Evolutionary conservation across 2,113 vertebrate species (phyloP), one percentile per base, ranked within the genome.

Genomic region (Falco punctatus): DNA sequence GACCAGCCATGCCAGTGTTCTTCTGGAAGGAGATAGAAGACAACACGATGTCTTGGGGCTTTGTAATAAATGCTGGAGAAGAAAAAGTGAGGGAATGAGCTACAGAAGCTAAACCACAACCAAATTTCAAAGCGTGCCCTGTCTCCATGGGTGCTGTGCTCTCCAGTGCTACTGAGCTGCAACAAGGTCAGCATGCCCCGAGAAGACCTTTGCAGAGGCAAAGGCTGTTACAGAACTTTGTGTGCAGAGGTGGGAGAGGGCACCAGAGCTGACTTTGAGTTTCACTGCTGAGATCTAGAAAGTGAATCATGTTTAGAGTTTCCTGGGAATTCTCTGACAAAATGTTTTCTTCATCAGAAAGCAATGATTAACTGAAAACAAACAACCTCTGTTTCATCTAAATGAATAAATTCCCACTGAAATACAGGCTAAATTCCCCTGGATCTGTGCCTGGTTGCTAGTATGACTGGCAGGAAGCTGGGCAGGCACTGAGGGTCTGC

Each of bases 321-420:
- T 65, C 18, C 82, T 77, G 71, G 80, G 71, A 88, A 70, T 93
- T 86, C 67, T 93, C 86, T 90, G 54, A 70, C 46, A 77, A 90
- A 54, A 81, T 24, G 15, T 70, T 86, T 88, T 87, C 58, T 90
- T 88, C 72, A 24, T 73, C 1, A 1, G 69, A 32, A 73, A 90
- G 51, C 15, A 82, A 40, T 32, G 71, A 74, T 92, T 83, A 62
- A 73, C 42, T 51, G 55, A 54, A 94, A 96, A 84, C 70, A 94
- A 96, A 13, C 90, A 80, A 65, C 21, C 57, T 69, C 71, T 88
- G 20, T 90, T 92, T 73, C 88, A 90, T 70, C 58, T 54, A 73
- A 95, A 92, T 49, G 1, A 66, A 70, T 73, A 73, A 51, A 86
- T 77, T 88, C 58, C 67, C 79, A 46, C 71, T 88, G 58, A 90